phyloP scores from a whole-genome alignment of 2,888 invertebrate genomes.

The Phortica magna region DNA sequence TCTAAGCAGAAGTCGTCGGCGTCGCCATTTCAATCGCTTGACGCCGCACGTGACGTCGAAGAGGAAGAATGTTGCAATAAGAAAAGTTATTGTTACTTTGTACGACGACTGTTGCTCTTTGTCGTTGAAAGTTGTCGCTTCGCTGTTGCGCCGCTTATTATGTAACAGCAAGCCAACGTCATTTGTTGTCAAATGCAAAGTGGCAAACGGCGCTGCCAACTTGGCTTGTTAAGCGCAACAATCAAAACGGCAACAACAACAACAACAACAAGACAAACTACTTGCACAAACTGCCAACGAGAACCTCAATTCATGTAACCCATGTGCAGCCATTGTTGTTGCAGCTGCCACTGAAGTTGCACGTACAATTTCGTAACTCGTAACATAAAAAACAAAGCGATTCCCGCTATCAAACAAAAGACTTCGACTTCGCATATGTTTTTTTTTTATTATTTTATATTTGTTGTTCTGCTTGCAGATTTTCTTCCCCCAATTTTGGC shows the following conservation, averaged over 20 bases:
- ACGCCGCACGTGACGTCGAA: not conserved
- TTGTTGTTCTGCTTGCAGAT: not conserved
- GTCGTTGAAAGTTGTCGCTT: slow-evolving; percentile 1
- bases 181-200: slow-evolving; percentile 65
- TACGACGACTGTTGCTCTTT: slow-evolving; percentile 50
- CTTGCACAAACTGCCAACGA: slow-evolving; percentile 43
- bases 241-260: slow-evolving; percentile 55
- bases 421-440: slow-evolving; percentile 12
- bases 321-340: slow-evolving; percentile 63
- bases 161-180: slow-evolving; percentile 66
- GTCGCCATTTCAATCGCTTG: slow-evolving; percentile 10
- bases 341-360: slow-evolving; percentile 37
- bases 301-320: slow-evolving; percentile 54
- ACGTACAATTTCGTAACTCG: slow-evolving; percentile 62
- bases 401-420: slow-evolving; percentile 8
- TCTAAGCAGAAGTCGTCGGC: slow-evolving; percentile 9
- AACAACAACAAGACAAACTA: slow-evolving; percentile 45
- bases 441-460: too few relatives aligned
- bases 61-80: slow-evolving; percentile 63
- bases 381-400: slow-evolving; percentile 55
- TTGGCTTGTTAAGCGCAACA: slow-evolving; percentile 43
- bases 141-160: slow-evolving; percentile 56
- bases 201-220: not conserved
- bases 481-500: not conserved
- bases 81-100: slow-evolving; percentile 64